Percentiles rank a stretch among this genome's conserved stretches.
Evolutionary conservation across 1,140 invertebrate genomes (phyloP).

Genomic region (Macrotrachela quadricornifera): DNA sequence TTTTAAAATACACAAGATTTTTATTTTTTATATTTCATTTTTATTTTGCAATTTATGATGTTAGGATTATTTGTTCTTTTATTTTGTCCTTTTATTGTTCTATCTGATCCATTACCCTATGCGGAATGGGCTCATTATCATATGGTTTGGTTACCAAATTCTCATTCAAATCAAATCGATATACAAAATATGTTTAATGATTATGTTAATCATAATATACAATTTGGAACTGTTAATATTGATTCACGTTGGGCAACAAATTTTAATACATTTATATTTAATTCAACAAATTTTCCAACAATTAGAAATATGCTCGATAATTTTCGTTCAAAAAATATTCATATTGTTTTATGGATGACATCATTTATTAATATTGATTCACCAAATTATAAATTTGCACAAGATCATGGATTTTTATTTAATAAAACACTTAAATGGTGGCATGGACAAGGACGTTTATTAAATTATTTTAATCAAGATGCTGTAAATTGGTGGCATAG

Average conservation of each 20-base stretch:
- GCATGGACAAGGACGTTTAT: not conserved
- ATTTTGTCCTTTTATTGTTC: too few species aligned
- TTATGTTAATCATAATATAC: not conserved
- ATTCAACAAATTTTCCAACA: constrained; percentile 1
- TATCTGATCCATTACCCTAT: not conserved
- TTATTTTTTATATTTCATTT: too few species aligned
- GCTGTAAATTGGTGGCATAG: constrained; percentile 6
- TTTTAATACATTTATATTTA: constrained; percentile 1
- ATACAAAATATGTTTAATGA: not conserved
- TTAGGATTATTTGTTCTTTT: too few species aligned
- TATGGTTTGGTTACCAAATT: constrained; percentile 1
- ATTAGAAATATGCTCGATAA: not conserved
- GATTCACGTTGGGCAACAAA: constrained; percentile 3
- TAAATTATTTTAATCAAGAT: constrained; percentile 1
- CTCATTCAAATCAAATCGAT: not conserved
- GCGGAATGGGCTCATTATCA: constrained; percentile 4
- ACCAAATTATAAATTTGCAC: not conserved
- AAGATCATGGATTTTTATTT: constrained; percentile 1
- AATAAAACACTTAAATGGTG: constrained; percentile 4
- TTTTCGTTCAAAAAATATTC: constrained; percentile 2
- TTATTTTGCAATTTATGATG: too few species aligned
- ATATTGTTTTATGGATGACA: constrained; percentile 1
- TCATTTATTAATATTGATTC: constrained; percentile 3
- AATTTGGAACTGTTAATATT: not conserved
- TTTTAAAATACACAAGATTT: too few species aligned